phyloP scores from a whole-genome alignment of 2,113 vertebrate genomes.

The Seriola dumerili region DNA sequence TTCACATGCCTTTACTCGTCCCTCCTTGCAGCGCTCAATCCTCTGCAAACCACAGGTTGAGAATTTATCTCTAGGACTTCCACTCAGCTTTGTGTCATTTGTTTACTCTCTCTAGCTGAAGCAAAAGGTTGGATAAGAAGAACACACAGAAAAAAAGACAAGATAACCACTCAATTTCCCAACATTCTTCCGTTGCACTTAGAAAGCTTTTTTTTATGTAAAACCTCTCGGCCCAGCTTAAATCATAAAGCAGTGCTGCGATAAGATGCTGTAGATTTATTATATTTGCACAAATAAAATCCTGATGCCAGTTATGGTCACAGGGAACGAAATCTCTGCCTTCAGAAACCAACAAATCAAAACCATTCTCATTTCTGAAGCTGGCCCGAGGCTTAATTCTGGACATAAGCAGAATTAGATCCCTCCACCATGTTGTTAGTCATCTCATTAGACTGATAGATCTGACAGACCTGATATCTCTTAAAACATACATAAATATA shows the following conservation, averaged over 20 bases:
- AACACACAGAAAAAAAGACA: constrained; percentile 24
- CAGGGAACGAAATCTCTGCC: not conserved
- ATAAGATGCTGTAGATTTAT: constrained; percentile 6
- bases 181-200: not conserved
- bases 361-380: not conserved
- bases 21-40: constrained; percentile 50
- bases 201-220: not conserved
- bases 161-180: constrained; percentile 26
- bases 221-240: not conserved
- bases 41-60: constrained; percentile 53
- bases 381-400: not conserved
- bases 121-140: constrained; percentile 28
- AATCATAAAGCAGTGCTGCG: not conserved
- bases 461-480: not conserved
- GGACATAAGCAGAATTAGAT: not conserved
- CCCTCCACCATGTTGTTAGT: not conserved
- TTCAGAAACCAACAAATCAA: not conserved
- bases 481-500: not conserved
- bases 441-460: not conserved
- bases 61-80: constrained; percentile 61
- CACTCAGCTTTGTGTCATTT: constrained; percentile 60
- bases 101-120: constrained; percentile 26
- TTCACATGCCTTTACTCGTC: constrained; percentile 74
- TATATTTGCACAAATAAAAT: constrained; percentile 4
- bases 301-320: not conserved